Evolutionary conservation across 2,797 vertebrate species (phyloP).

Genomic region (Carcharodon carcharias): DNA sequence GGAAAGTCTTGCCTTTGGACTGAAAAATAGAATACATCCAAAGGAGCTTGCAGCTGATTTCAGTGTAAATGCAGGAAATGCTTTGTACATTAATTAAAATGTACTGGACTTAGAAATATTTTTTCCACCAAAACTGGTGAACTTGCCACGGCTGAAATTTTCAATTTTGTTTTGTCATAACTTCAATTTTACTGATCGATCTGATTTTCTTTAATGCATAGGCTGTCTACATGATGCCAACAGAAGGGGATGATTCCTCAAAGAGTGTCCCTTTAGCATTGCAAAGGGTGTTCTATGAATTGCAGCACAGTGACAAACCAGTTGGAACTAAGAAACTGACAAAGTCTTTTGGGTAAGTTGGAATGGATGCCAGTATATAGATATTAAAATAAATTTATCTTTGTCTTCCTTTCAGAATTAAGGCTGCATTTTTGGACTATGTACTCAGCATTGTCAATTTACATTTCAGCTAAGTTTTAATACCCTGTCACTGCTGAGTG

Average conservation of each 20-base stretch:
- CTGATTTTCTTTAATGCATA: conserved; percentile 47
- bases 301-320: conserved; percentile 97
- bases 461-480: not conserved
- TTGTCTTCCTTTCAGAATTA: too few species aligned
- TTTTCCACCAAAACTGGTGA: not conserved
- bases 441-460: not conserved
- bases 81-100: not conserved
- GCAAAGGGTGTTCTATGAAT: conserved; percentile 96
- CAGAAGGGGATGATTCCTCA: conserved; percentile 96
- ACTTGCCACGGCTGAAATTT: not conserved
- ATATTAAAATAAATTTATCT: too few species aligned
- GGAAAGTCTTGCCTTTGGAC: not conserved
- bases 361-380: not conserved
- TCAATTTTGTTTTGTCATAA: not conserved
- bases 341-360: conserved; percentile 89
- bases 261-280: conserved; percentile 95
- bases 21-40: not conserved
- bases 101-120: not conserved
- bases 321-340: conserved; percentile 98
- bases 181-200: not conserved
- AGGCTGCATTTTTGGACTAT: not conserved
- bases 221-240: conserved; percentile 99
- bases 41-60: not conserved
- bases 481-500: not conserved
- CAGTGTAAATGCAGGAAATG: not conserved